Base-by-base conservation (phyloP, 1,140 invertebrate species). In the Stenopsyche tienmushanensis region DNA sequence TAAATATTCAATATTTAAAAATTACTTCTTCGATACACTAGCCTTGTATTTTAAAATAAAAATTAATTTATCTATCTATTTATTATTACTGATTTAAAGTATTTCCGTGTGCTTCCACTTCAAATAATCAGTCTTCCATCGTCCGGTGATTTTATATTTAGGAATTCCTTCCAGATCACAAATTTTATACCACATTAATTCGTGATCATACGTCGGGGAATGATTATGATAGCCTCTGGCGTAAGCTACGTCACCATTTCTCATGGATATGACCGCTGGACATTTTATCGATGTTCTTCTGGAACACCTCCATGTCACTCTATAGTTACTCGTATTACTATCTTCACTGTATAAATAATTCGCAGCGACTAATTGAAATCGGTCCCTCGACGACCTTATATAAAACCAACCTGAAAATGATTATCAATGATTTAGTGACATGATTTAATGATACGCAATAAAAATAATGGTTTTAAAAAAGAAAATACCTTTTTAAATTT, bases 361-460 rank as follows among this genome's bases (percentile, higher is more conserved):
- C 7, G 8, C 10, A 47, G 17, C 17, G 10, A 47, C 44, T 5
- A 47, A 15, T 5, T 47, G 44, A 47, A 15, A 47, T 5, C 17
- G 10, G 17, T 18, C 18, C 17, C 17, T 13, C 5, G 18, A 8
- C 17, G 44, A 5, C 18, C 5, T 47, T 9, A 47, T 15, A 47
- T 47, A 47, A 47, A 47, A 47, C 44, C 44, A 47, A 47, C 17
- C 44, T 47, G 44, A 7, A 20, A 34, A 34, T 7, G n/a, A n/a
- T n/a, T n/a, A n/a, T n/a, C n/a, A n/a, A n/a, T n/a, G n/a, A n/a
- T n/a, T n/a, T n/a, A n/a, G n/a, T n/a, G n/a, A n/a, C n/a, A n/a
- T n/a, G n/a, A n/a, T n/a, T n/a, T n/a, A n/a, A n/a, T n/a, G n/a
- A n/a, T n/a, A n/a, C n/a, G n/a, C n/a, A n/a, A n/a, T n/a, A n/a